Evolutionary conservation across 2,797 vertebrate species (phyloP), one percentile per base, ranked within the genome.

Genomic region (Todus mexicanus): DNA sequence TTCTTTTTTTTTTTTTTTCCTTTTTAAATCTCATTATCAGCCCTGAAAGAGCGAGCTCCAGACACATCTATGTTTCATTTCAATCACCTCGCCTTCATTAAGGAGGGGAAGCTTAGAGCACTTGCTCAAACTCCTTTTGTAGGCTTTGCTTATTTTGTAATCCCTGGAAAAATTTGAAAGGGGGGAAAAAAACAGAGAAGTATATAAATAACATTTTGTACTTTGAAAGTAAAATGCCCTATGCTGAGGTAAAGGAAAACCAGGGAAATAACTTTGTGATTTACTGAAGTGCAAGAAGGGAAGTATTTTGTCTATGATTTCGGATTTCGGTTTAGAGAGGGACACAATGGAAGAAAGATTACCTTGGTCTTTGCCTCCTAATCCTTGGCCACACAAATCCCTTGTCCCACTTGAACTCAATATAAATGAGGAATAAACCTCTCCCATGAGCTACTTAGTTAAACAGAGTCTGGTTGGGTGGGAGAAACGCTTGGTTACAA

Each of bases 371-470:
- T 94, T 96, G 84, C 61, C 63, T 84, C 50, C 89, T 97, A 96
- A 97, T 97, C 96, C 94, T 94, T 91, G 63, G 78, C 96, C 90
- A 92, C 87, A 96, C 89, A 96, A 95, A 93, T 84, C 69, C 74
- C 93, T 97, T 97, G 95, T 97, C 93, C 93, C 88, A 65, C 90
- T 97, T 96, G 94, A 96, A 94, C 64, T 91, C 89, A 27, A 75
- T 90, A 79, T 90, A 97, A 96, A 97, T 87, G 71, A 57, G 47
- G 89, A 95, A 95, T 94, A 97, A 97, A 96, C 91, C 61, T 93
- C 96, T 95, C 90, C 92, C 73, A 59, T 82, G 87, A 96, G 87
- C 94, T 92, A 64, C 92, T 96, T 94, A 74, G 91, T 96, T 97
- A 83, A 93, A 68, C 26, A 70, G 57, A 90, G 69, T 43, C 35